Conservation (phyloP, 2,113 vertebrate species). For the Neodon shergylaensis region DNA sequence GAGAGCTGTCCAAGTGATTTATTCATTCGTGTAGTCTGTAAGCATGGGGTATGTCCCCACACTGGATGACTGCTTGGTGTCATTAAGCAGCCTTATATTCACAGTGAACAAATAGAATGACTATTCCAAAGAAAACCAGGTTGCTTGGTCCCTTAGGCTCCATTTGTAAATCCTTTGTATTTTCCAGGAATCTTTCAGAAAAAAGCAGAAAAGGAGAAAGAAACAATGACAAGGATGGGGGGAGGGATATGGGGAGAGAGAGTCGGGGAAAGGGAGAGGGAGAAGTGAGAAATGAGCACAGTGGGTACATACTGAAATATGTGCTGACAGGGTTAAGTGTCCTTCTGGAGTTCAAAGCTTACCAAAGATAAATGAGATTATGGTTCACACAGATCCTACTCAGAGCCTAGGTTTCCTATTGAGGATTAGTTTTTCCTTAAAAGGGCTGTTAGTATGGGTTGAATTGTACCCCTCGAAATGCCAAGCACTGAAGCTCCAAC, state of each 20-base stretch:
- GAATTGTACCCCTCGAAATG: not conserved
- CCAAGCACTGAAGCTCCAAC: not conserved
- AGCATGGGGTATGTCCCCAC: not conserved
- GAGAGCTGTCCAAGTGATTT: not conserved
- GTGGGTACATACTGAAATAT: not conserved
- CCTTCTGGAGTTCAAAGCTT: not conserved
- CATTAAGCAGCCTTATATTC: not conserved
- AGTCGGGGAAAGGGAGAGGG: not conserved
- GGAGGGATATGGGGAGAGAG: not conserved
- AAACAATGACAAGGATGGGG: not conserved
- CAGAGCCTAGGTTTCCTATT: not conserved
- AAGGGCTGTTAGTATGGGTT: not conserved
- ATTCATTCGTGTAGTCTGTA: not conserved
- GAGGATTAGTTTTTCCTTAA: slow-evolving; percentile 14
- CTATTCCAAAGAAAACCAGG: not conserved
- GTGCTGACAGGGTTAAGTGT: not conserved
- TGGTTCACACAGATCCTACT: not conserved
- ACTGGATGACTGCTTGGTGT: not conserved
- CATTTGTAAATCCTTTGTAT: not conserved
- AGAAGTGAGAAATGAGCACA: not conserved
- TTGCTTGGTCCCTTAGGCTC: not conserved
- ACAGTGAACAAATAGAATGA: not conserved
- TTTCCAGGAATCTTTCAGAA: not conserved
- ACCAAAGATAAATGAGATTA: not conserved
- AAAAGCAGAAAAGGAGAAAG: not conserved